Conservation (phyloP, 2,113 vertebrate genomes). For the Rhynchomys soricoides region DNA sequence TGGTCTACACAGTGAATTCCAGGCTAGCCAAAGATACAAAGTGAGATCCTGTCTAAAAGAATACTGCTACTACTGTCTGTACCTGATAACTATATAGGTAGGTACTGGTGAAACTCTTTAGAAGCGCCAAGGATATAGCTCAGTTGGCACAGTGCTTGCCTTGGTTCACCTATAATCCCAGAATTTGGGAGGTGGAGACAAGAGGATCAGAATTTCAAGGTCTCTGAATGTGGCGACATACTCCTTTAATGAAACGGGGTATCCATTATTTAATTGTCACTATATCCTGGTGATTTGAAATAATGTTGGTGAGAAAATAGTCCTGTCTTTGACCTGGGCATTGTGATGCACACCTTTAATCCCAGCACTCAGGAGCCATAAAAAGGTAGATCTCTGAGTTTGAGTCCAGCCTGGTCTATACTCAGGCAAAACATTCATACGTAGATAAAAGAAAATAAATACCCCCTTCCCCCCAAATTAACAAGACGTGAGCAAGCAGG, state of each 20-base stretch:
- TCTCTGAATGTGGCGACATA: too few relatives aligned
- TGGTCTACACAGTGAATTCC: background rate
- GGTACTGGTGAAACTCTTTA: conserved; percentile 14
- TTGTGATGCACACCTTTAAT: background rate
- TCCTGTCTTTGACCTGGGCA: background rate
- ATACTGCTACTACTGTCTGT: background rate
- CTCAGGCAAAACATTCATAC: background rate
- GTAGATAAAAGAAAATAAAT: background rate
- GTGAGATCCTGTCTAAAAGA: background rate
- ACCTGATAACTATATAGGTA: background rate
- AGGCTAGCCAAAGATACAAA: background rate
- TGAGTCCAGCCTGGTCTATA: background rate
- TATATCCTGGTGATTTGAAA: background rate
- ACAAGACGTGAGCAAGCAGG: background rate
- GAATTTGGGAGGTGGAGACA: background rate
- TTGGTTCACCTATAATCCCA: background rate
- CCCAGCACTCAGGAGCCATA: background rate
- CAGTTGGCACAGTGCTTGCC: background rate
- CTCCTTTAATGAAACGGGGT: background rate
- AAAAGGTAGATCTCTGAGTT: background rate
- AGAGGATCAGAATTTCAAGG: background rate
- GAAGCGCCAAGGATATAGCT: background rate
- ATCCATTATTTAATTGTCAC: background rate
- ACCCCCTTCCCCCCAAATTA: background rate
- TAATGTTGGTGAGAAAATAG: background rate